phyloP scores from a whole-genome alignment of 2,888 invertebrate species.

The Eucera pruinosa region DNA sequence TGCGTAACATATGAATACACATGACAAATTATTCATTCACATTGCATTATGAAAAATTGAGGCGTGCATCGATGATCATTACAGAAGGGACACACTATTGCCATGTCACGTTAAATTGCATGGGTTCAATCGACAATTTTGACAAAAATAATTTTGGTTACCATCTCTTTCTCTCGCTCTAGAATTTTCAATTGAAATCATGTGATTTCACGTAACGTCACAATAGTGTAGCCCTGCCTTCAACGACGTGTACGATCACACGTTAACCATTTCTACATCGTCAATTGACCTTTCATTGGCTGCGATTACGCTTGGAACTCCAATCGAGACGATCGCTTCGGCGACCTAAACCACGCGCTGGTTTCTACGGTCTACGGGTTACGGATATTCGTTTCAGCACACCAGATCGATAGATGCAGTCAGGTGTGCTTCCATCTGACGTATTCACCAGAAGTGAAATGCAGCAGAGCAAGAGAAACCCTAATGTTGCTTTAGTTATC shows the following conservation, averaged over 20 bases:
- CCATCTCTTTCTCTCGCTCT: no score
- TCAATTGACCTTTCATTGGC: background rate
- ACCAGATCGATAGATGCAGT: conserved; percentile 51
- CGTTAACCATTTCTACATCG: background rate
- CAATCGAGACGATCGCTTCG: background rate
- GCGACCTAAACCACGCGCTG: background rate
- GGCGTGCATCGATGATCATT: background rate
- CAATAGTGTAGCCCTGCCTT: no score
- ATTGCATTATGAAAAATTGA: background rate
- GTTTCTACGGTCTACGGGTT: conserved; percentile 19
- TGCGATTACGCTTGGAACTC: background rate
- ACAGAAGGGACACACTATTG: no score
- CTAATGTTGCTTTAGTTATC: conserved; percentile 18
- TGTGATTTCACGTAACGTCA: no score
- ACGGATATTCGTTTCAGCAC: conserved; percentile 18
- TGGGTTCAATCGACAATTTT: no score
- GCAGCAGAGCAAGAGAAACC: conserved; percentile 6
- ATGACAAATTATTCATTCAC: background rate
- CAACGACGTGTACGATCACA: background rate
- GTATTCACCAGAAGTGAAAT: conserved; percentile 17
- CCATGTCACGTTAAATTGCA: no score
- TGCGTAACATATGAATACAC: background rate
- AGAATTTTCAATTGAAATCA: no score
- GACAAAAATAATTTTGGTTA: no score
- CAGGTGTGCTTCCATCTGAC: conserved; percentile 57